phyloP scores from a whole-genome alignment of 35 echinoderm and acorn worm species.

The Heliocidaris tuberculata region DNA sequence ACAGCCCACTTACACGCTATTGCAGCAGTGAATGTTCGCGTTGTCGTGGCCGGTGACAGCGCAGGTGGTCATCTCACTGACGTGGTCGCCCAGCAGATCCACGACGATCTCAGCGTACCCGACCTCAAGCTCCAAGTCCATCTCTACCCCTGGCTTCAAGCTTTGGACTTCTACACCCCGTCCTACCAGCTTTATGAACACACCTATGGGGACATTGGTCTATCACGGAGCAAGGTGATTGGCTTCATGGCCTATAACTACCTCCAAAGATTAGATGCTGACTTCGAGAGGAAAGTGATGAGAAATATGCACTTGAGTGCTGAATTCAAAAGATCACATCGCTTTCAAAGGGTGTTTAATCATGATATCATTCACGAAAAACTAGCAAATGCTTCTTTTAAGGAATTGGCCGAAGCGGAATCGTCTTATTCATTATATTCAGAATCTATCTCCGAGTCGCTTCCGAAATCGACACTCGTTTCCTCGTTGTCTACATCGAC shows the following conservation, averaged over 20 bases:
- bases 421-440: background rate
- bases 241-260: background rate
- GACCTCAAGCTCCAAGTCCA: constrained; percentile 64
- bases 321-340: constrained; percentile 29
- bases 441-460: background rate
- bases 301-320: constrained; percentile 34
- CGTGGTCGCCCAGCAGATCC: constrained; percentile 50
- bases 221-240: constrained; percentile 31
- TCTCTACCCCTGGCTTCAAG: constrained; percentile 60
- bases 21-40: no score
- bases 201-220: constrained; percentile 22
- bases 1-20: no score
- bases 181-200: constrained; percentile 54
- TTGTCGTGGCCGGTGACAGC: constrained; percentile 70
- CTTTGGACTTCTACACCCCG: constrained; percentile 53
- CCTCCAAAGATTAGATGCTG: background rate
- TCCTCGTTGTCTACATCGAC: background rate
- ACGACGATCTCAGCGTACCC: constrained; percentile 45
- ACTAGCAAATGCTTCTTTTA: constrained; percentile 13
- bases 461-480: background rate
- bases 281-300: background rate
- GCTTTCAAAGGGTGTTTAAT: constrained; percentile 25
- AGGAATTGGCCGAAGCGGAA: background rate
- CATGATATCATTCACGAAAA: constrained; percentile 55
- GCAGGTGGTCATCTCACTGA: constrained; percentile 64